These are phyloP conservation scores for Deilephila elpenor DNA, from an alignment of 2,888 invertebrate genomes.

Conservation along the genomic window DNA sequence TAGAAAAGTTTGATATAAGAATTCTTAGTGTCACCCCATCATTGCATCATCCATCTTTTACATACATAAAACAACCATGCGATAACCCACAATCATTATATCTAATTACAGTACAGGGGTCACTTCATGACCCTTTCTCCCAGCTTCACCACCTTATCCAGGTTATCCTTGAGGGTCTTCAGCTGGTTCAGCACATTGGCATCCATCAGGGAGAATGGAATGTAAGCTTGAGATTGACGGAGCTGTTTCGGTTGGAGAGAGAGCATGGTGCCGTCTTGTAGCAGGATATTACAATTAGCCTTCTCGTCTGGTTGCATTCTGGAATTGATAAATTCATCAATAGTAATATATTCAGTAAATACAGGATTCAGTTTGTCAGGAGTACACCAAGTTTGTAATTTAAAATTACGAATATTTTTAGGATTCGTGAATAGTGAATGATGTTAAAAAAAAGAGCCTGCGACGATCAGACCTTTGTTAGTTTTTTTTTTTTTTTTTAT, in stretches of 20 bases:
- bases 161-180: conserved; percentile 78
- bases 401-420: no score
- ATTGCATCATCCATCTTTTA: no score
- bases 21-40: no score
- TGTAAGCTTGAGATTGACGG: conserved; percentile 71
- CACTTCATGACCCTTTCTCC: conserved; percentile 64
- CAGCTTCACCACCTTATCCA: conserved; percentile 71
- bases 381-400: no score
- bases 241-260: conserved; percentile 85
- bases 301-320: conserved; percentile 79
- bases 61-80: not conserved
- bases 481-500: no score
- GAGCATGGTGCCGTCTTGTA: conserved; percentile 86
- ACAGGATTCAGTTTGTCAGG: no score
- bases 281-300: conserved; percentile 88
- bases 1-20: no score
- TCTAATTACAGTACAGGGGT: conserved; percentile 28
- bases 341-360: no score
- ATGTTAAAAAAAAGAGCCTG: no score
- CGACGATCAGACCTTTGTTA: no score
- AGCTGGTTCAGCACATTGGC: conserved; percentile 74
- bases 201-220: conserved; percentile 77
- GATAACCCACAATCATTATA: not conserved
- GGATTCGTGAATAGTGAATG: no score
- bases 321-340: conserved; percentile 36